Base-by-base conservation (phyloP, 30 jellyfish, hydroid and myxozoan species). In the Cassiopea andromeda region DNA sequence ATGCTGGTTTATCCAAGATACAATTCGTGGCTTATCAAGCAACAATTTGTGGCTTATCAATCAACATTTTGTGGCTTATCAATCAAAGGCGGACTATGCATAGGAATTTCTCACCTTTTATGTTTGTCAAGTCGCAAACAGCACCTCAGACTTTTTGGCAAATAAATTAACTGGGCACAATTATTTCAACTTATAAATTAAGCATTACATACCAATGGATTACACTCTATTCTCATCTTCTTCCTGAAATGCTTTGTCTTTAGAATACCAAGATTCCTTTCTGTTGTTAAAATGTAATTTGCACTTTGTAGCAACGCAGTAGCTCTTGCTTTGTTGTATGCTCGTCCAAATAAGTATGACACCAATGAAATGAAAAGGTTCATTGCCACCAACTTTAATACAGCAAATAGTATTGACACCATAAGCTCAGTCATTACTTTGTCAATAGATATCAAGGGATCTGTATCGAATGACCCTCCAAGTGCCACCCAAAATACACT, bases 241-340 rank as follows among this genome's bases (percentile, higher is more conserved):
- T 90, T 90, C 59, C 90, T 82, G 54, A 77, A 12, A 50, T 66
- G 47, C 18, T 75, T 83, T 44, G 90, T 10, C 1, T 64, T 18
- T 64, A 74, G 74, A 72, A 17, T 16, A 69, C 82, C 57, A 15
- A 90, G 60, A 27, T 77, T 81, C 44, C 93, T 76, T 59, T 90
- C 97, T 58, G 83, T 81, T n/a, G 45, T 82, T 19, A 82, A 50
- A 73, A 90, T 50, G 48, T 60, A 81, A 15, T 74, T 87, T 27
- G 97, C 97, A 38, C 83, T 77, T 83, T 90, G 93, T 6, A 90
- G 90, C 59, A 60, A 58, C 6, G 97, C 97, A 1, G 83, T 82
- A 27, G 97, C 97, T 78, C 75, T 80, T n/a, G 97, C 97, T 50
- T 83, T 82, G 77, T 44, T 64, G 90, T 90, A 83, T 1, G 77